Base-by-base conservation (phyloP, 2,797 vertebrate species). In the Sciurus carolinensis region DNA sequence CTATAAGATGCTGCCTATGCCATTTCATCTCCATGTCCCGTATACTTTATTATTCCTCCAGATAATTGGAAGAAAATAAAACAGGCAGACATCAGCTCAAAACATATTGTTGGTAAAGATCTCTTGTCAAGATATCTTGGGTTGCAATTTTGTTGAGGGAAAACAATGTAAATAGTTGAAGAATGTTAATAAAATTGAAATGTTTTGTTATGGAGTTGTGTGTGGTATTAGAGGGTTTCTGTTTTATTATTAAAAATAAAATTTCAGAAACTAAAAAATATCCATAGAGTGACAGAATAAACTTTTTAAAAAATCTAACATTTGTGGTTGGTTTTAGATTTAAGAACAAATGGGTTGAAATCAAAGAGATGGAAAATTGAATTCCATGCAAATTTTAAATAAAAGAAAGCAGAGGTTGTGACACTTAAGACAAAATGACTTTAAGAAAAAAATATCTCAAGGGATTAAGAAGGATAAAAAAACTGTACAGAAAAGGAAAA, bases 171-270 rank as follows among this genome's bases (percentile, higher is more conserved):
- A 97, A 98, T 99, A 99, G 83, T 97, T 98, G 97, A 98, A 98
- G 98, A 98, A 98, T 98, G 98, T 98, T 98, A 98, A 98, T 97
- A 97, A 98, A 98, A 96, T 97, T 95, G 97, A 98, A 98, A 98
- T 97, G 97, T 98, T 98, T 98, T 98, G 98, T 97, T 98, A 98
- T 98, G 97, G 98, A 98, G 97, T 97, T 95, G 96, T 69, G 62
- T 98, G 98, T 98, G 98, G 92, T 98, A 97, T 97, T 98, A 98
- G 96, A 98, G 96, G 98, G 98, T 98, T 98, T 98, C 96, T 98
- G 98, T 98, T 98, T 98, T 98, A 98, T 98, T 98, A 98, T 98
- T 98, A 98, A 98, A 98, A 98, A 95, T 98, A 99, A 99, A 98
- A 98, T 98, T 97, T 96, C 95, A 97, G 97, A 98, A 97, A 97